Conservation (phyloP, 2,797 vertebrate genomes). For the Rhinoraja longicauda region DNA sequence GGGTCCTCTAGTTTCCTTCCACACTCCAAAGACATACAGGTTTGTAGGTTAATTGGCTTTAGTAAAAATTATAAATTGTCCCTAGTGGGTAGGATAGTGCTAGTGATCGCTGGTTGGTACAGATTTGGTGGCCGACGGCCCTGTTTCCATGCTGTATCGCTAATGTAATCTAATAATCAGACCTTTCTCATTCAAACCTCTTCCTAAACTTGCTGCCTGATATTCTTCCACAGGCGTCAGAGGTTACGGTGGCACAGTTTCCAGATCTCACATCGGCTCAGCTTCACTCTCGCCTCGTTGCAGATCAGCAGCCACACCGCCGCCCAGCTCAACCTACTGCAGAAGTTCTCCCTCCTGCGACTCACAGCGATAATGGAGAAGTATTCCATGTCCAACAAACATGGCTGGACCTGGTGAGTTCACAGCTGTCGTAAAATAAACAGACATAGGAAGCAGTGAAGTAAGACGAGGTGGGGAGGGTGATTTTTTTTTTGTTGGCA, state of each 20-base stretch:
- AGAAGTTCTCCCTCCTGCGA: slow-evolving; percentile 87
- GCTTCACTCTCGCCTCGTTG: slow-evolving; percentile 71
- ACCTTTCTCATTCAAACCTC: too few relatives aligned
- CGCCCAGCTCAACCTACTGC: slow-evolving; percentile 82
- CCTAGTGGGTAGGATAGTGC: too few relatives aligned
- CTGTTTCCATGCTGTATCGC: too few relatives aligned
- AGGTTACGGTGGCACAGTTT: slow-evolving; percentile 86
- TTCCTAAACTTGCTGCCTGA: not conserved
- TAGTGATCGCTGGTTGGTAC: too few relatives aligned
- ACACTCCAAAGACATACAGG: too few relatives aligned
- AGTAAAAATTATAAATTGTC: too few relatives aligned
- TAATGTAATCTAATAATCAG: not conserved
- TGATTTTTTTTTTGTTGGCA: not conserved
- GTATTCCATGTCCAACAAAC: slow-evolving; percentile 90
- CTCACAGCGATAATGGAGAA: slow-evolving; percentile 98
- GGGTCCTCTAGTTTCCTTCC: too few relatives aligned
- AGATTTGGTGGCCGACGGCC: too few relatives aligned
- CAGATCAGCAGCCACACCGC: slow-evolving; percentile 91
- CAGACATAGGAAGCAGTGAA: not conserved
- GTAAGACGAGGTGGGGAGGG: too few relatives aligned
- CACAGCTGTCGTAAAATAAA: too few relatives aligned
- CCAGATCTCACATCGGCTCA: slow-evolving; percentile 82
- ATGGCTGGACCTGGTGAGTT: slow-evolving; percentile 93
- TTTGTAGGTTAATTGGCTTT: too few relatives aligned
- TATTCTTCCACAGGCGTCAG: slow-evolving; percentile 54